Evolutionary conservation across 2,888 invertebrate species (phyloP), one percentile per base, ranked within the genome.

Genomic region (Platycnemis pennipes): DNA sequence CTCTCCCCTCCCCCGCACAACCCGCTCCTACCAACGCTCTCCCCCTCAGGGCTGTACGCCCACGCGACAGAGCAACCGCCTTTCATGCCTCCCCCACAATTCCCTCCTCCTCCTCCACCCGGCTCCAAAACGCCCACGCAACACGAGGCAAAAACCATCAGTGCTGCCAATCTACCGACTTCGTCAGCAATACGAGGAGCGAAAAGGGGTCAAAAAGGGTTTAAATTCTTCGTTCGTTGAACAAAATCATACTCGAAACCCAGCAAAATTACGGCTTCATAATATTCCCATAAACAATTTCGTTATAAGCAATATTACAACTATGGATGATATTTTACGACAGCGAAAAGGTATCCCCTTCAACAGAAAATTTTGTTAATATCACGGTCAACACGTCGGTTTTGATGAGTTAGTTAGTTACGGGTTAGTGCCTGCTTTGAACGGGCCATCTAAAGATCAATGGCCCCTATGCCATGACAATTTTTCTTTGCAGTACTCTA

Each of bases 161-260:
- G 77, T 77, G 77, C 77, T 77, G 77, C 77, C 77, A 77, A 77
- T 77, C 77, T 77, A 37, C 77, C 77, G 37, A 77, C 31, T 77
- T 77, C 37, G 77, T 77, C 77, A 49, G 31, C 37, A 37, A 26
- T n/a, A 31, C 8, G 13, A 31, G 31, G 69, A 8, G 0, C 2
- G 69, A 31, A 26, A 63, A 26, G 26, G n/a, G 69, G 77, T 77
- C 77, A 77, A 13, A 16, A 2, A 16, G 77, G 77, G 77, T 77
- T 13, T 37, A 37, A 0, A n/a, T n/a, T n/a, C n/a, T n/a, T n/a
- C n/a, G n/a, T n/a, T n/a, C 2, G 63, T 26, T 7, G 63, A 49
- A 49, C 26, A 16, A 63, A 22, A 26, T 22, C 22, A 7, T 1
- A 26, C 3, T 22, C 63, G 63, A 8, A n/a, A 63, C 19, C 63